Evolutionary conservation across 1,140 invertebrate genomes (phyloP).

Genomic region (Brachionus sp.): DNA sequence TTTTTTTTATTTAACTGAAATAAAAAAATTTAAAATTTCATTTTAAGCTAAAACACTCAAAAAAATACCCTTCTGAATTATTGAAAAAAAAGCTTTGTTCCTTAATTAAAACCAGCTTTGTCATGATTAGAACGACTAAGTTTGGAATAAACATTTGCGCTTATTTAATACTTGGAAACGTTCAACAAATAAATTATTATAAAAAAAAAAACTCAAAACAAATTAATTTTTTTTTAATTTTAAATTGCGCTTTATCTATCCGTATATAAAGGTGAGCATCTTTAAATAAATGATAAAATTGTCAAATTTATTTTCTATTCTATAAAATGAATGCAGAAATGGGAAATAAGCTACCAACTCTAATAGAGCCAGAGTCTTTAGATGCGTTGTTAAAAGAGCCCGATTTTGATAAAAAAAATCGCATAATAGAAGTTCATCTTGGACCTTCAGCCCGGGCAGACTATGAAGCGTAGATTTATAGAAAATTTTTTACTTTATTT

Average conservation of each 20-base stretch:
- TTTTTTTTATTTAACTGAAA: too few species aligned
- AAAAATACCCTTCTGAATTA: too few species aligned
- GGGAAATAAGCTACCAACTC: slow-evolving; percentile 15
- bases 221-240: neutral
- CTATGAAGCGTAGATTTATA: slow-evolving; percentile 1
- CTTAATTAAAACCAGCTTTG: neutral
- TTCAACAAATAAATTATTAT: neutral
- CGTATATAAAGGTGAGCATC: neutral
- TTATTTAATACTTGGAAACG: neutral
- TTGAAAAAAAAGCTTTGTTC: neutral
- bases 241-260: neutral
- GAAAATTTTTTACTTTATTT: neutral
- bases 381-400: neutral
- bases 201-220: neutral
- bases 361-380: neutral
- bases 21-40: too few species aligned
- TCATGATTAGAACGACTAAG: neutral
- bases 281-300: neutral
- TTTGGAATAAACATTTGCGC: neutral
- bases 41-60: too few species aligned
- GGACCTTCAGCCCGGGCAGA: neutral
- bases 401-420: slow-evolving; percentile 22
- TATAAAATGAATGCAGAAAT: slow-evolving; percentile 18
- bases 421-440: slow-evolving; percentile 18
- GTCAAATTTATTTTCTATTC: neutral